A percentile compares a stretch with the other conserved stretches of the same genome.
These are phyloP conservation scores for Trypoxylus dichotomus DNA, from an alignment of 1,140 invertebrate species.

Conservation along the genomic window DNA sequence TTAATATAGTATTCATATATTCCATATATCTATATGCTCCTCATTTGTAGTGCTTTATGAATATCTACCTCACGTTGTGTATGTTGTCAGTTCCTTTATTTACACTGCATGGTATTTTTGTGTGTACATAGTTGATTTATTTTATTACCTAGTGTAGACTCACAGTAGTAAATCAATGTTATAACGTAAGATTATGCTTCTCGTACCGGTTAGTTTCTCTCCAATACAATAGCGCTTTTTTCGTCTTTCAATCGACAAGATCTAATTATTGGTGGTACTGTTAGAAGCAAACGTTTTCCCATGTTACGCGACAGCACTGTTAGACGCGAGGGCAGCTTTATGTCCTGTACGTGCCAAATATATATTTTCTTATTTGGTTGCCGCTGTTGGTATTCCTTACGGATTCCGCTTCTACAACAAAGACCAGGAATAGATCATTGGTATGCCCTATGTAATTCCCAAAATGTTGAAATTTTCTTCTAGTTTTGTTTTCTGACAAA, in stretches of 20 bases:
- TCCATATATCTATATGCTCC: no score
- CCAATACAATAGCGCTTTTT: background rate
- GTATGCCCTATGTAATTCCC: no score
- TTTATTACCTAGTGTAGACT: background rate
- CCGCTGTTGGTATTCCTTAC: no score
- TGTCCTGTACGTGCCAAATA: no score
- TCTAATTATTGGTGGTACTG: background rate
- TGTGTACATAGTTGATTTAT: background rate
- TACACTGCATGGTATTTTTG: background rate
- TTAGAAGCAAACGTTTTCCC: conserved; percentile 18
- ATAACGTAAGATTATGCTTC: conserved; percentile 1
- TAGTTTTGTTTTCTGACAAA: no score
- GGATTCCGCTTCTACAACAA: no score
- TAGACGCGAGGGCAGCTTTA: background rate
- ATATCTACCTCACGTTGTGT: no score
- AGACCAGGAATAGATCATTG: no score
- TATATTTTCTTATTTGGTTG: no score
- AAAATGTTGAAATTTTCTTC: no score
- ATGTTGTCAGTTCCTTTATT: background rate
- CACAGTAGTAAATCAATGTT: background rate
- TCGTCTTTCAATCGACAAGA: background rate
- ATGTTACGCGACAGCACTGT: background rate
- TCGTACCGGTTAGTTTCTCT: background rate
- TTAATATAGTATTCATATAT: no score
- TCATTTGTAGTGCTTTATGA: no score